phyloP scores from a whole-genome alignment of 2,888 invertebrate species.

The Coenonympha arcania region DNA sequence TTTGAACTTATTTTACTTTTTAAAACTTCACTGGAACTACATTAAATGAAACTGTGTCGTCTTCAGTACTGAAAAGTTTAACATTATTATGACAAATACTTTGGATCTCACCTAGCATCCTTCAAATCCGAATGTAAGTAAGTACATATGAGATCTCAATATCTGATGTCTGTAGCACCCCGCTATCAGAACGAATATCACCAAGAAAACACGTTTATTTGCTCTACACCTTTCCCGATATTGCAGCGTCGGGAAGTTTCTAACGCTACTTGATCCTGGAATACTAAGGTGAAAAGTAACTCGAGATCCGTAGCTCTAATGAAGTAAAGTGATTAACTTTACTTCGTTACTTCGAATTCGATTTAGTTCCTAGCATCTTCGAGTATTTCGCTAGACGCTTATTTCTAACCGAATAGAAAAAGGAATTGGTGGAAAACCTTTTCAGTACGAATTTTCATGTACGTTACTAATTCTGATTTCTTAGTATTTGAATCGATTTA shows the following conservation, averaged over 20 bases:
- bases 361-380: not conserved
- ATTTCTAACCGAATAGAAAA: too few relatives aligned
- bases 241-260: conserved; percentile 20
- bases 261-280: conserved; percentile 4
- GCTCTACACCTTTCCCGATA: conserved; percentile 25
- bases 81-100: too few relatives aligned
- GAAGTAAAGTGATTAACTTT: conserved; percentile 4
- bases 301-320: conserved; percentile 1
- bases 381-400: not conserved
- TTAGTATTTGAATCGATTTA: too few relatives aligned
- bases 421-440: too few relatives aligned
- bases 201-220: conserved; percentile 22
- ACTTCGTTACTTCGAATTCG: not conserved
- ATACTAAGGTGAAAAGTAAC: conserved; percentile 2
- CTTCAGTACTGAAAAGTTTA: too few relatives aligned
- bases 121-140: conserved; percentile 9
- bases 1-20: too few relatives aligned
- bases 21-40: too few relatives aligned
- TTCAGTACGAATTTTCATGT: too few relatives aligned
- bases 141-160: conserved; percentile 19
- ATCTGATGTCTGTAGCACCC: conserved; percentile 22
- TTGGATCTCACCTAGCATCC: not conserved
- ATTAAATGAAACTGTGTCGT: too few relatives aligned
- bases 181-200: conserved; percentile 22
- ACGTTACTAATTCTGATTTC: too few relatives aligned